These are phyloP conservation scores for Branchellion lobata DNA, from an alignment of 2,888 invertebrate species.

Conservation along the genomic window DNA sequence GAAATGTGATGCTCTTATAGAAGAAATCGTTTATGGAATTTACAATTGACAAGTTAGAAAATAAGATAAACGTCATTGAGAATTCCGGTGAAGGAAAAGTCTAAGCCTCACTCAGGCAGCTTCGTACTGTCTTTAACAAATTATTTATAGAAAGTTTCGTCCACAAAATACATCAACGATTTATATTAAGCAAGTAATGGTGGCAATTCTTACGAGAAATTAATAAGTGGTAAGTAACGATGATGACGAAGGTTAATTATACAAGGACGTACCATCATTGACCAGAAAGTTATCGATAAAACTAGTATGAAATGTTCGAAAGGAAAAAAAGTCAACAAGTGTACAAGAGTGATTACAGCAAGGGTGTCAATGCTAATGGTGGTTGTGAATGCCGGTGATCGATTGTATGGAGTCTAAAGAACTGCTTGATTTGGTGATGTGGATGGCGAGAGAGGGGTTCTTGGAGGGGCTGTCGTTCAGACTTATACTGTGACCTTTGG, in stretches of 20 bases:
- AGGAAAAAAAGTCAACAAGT: not conserved
- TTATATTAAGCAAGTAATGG: not conserved
- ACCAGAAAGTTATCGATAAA: not conserved
- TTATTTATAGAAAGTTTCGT: not conserved
- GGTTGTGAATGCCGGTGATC: not conserved
- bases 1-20: no score
- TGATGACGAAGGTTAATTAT: no score
- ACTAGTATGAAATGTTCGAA: not conserved
- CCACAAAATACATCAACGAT: not conserved
- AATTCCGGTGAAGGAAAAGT: not conserved
- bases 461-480: not conserved
- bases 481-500: not conserved
- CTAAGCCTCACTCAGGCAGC: not conserved
- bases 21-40: no score
- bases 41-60: no score
- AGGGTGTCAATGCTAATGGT: not conserved
- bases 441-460: not conserved
- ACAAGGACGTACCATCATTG: no score
- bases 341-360: not conserved
- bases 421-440: not conserved
- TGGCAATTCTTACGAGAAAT: not conserved
- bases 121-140: not conserved
- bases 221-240: not conserved
- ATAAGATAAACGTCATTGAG: no score
- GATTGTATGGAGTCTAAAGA: not conserved